Percentiles rank a stretch among this genome's conserved stretches.
phyloP scores from a whole-genome alignment of 2,888 invertebrate genomes.

The Scrobipalpa costella region DNA sequence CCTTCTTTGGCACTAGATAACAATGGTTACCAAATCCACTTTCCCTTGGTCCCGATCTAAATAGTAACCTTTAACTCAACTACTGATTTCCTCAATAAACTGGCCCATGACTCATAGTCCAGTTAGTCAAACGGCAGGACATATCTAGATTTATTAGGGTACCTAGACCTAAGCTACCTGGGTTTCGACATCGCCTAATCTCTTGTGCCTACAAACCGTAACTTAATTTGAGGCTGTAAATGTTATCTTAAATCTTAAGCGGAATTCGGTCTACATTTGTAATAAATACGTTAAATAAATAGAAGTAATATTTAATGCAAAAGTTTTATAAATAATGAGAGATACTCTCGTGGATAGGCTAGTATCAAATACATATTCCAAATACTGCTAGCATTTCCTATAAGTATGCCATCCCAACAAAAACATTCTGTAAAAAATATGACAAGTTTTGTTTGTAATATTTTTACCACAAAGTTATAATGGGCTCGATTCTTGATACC shows the following conservation, averaged over 20 bases:
- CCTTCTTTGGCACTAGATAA: background rate
- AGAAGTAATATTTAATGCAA: too few relatives aligned
- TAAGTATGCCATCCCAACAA: too few relatives aligned
- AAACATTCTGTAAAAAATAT: too few relatives aligned
- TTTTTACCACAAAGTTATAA: too few relatives aligned
- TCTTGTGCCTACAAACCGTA: slow-evolving; percentile 6
- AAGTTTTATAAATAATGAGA: too few relatives aligned
- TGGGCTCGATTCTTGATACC: too few relatives aligned
- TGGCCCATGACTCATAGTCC: slow-evolving; percentile 24
- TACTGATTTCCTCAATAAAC: slow-evolving; percentile 23
- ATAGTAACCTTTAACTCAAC: background rate
- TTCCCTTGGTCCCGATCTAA: slow-evolving; percentile 4
- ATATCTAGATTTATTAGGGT: background rate
- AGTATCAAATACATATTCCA: background rate
- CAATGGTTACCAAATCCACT: background rate
- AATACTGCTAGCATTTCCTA: too few relatives aligned
- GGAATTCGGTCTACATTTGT: slow-evolving; percentile 4
- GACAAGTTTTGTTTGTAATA: too few relatives aligned
- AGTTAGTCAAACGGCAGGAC: slow-evolving; percentile 23
- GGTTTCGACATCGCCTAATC: slow-evolving; percentile 9
- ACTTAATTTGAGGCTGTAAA: background rate
- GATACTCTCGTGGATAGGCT: background rate
- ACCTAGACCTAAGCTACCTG: slow-evolving; percentile 21
- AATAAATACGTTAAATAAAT: background rate
- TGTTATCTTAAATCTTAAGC: background rate